Evolutionary conservation across 2,113 vertebrate species (phyloP).

Genomic region (Campylomormyrus numenius): DNA sequence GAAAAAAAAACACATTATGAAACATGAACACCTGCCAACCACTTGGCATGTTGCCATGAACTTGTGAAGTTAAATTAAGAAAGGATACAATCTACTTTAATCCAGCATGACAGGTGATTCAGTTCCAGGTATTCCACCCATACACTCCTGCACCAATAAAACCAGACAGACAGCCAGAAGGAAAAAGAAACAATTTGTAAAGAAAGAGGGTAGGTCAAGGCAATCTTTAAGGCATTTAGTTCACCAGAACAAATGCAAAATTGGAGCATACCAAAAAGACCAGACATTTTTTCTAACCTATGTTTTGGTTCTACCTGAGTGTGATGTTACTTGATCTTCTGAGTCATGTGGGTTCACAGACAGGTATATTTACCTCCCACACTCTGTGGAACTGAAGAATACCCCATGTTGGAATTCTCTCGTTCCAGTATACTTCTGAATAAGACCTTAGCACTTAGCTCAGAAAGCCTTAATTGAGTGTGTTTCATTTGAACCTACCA

Average conservation of each 20-base stretch:
- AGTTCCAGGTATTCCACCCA: background rate
- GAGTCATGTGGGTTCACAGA: background rate
- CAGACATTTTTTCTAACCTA: background rate
- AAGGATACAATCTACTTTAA: background rate
- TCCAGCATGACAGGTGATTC: background rate
- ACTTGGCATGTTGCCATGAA: background rate
- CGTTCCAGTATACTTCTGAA: background rate
- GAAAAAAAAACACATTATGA: background rate
- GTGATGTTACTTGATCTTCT: background rate
- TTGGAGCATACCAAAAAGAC: background rate
- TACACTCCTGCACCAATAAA: background rate
- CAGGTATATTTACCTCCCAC: background rate
- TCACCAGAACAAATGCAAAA: background rate
- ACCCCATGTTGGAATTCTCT: background rate
- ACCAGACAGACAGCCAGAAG: background rate
- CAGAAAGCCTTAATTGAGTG: background rate
- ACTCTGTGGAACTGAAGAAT: background rate
- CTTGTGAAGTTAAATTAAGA: background rate
- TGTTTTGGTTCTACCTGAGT: background rate
- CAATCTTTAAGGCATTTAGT: background rate
- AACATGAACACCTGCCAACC: background rate
- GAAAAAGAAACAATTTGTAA: background rate
- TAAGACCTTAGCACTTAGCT: background rate
- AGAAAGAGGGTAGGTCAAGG: background rate
- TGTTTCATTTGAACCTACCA: background rate